Conservation (phyloP, 1,140 invertebrate genomes). For the Papilio xuthus region DNA sequence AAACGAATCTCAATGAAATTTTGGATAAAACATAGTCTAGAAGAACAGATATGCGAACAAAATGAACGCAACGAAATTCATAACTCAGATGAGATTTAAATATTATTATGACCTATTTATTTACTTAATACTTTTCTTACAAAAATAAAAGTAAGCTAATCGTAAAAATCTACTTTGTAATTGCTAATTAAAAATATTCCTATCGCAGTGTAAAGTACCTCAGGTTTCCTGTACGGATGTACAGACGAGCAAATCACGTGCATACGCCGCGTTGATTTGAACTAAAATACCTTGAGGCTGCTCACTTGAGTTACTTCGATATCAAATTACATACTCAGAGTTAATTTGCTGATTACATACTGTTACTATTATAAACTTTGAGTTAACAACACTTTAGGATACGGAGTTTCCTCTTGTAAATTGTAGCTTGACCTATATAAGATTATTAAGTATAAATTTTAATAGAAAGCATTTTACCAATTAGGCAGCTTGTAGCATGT, state of each 20-base stretch:
- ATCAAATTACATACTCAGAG: slow-evolving; percentile 2
- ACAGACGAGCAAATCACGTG: background rate
- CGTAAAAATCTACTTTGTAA: background rate
- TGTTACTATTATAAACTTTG: background rate
- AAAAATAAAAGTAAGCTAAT: background rate
- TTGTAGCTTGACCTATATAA: background rate
- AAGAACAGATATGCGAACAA: too few species aligned
- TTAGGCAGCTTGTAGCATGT: too few species aligned
- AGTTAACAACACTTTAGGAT: background rate
- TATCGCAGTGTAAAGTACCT: background rate
- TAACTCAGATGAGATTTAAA: too few species aligned
- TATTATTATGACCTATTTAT: too few species aligned
- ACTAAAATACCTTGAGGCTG: slow-evolving; percentile 15
- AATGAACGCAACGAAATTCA: too few species aligned
- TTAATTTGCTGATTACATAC: slow-evolving; percentile 1
- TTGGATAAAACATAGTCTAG: too few species aligned
- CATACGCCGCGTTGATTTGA: background rate
- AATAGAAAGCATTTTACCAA: too few species aligned
- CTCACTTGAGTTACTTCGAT: background rate
- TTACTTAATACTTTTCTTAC: background rate
- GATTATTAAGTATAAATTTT: too few species aligned
- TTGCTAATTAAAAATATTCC: background rate
- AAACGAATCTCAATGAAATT: too few species aligned
- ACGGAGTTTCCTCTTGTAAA: background rate
- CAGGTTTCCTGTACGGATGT: background rate